Conservation (phyloP, 2,113 vertebrate species). For the Clarias batrachus region DNA sequence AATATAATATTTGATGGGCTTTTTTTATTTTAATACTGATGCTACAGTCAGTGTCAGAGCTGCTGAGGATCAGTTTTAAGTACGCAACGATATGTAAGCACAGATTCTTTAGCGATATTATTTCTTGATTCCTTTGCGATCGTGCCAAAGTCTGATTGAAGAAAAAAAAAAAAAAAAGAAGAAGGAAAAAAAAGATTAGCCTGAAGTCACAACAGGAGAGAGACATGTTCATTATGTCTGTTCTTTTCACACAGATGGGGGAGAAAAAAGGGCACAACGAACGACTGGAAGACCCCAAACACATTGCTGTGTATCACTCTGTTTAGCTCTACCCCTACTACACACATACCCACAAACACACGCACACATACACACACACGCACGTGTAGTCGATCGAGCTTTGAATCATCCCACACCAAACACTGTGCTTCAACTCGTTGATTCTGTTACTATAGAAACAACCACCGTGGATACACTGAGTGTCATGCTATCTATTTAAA, state of each 20-base stretch:
- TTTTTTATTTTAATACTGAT: not conserved
- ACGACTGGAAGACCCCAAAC: conserved; percentile 48
- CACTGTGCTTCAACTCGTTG: conserved; percentile 54
- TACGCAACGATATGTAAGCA: not conserved
- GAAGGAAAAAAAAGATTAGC: not conserved
- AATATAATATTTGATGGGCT: not conserved
- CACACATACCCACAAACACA: conserved; percentile 32
- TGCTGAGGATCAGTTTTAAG: not conserved
- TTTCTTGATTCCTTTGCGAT: not conserved
- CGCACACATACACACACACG: conserved; percentile 1
- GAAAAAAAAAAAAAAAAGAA: not conserved
- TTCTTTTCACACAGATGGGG: conserved; percentile 3
- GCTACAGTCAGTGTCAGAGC: not conserved
- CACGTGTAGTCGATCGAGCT: conserved; percentile 48
- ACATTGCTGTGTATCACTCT: conserved; percentile 34
- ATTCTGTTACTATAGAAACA: conserved; percentile 73
- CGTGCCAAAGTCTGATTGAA: not conserved
- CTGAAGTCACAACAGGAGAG: not conserved
- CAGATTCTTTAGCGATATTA: not conserved
- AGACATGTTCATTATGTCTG: not conserved
- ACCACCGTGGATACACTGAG: conserved; percentile 68
- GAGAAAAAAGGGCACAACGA: not conserved
- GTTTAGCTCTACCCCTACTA: conserved; percentile 28
- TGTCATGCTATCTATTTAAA: conserved; percentile 69
- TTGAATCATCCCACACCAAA: conserved; percentile 62